These are phyloP conservation scores for Pterophyllum scalare DNA, from an alignment of 2,113 vertebrate species.

Conservation along the genomic window DNA sequence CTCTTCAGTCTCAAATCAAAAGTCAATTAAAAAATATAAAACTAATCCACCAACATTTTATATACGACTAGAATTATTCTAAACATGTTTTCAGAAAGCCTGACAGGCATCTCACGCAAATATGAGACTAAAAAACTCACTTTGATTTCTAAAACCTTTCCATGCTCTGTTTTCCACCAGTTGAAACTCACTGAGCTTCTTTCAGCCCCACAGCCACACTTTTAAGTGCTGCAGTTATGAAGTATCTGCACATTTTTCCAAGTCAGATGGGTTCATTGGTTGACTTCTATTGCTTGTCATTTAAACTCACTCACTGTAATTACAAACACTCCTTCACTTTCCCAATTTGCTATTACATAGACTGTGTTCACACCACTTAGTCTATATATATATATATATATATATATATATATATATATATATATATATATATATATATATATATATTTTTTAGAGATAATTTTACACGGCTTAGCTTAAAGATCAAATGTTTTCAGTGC, in stretches of 20 bases:
- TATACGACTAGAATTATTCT: not conserved
- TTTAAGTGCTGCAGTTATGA: not conserved
- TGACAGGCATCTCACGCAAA: not conserved
- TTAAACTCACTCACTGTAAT: not conserved
- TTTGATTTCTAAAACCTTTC: not conserved
- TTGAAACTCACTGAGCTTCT: not conserved
- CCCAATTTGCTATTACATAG: not conserved
- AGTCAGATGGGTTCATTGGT: not conserved
- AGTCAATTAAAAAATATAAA: too few species aligned
- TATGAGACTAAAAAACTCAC: not conserved
- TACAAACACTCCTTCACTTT: not conserved
- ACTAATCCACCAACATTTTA: not conserved
- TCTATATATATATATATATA: too few species aligned
- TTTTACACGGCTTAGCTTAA: too few species aligned
- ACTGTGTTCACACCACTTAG: not conserved
- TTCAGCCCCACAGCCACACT: not conserved
- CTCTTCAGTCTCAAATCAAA: too few species aligned
- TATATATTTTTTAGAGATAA: not conserved
- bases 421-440: too few species aligned
- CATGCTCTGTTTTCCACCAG: not conserved
- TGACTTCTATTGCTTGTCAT: not conserved
- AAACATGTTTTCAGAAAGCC: not conserved
- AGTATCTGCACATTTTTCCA: not conserved
- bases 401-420: too few species aligned
- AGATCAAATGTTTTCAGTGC: not conserved